phyloP scores from a whole-genome alignment of 1,140 invertebrate species.

The Watersipora subatra region DNA sequence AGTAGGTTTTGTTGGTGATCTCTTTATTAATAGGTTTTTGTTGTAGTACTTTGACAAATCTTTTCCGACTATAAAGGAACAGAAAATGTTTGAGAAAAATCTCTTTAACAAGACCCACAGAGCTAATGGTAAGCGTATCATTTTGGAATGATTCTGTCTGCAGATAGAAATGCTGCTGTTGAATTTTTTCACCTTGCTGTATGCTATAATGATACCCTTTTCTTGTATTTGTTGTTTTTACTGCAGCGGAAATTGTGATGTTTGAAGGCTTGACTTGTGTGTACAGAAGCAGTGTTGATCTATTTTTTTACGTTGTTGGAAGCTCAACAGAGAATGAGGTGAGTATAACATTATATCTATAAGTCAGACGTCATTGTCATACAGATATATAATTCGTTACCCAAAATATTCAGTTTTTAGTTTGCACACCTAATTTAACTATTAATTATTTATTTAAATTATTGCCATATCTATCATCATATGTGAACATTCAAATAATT shows the following conservation, averaged over 20 bases:
- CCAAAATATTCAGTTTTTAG: no score
- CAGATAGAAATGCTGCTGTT: no score
- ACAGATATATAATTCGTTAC: no score
- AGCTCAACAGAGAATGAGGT: conserved; percentile 89
- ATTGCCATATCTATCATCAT: no score
- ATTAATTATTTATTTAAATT: no score
- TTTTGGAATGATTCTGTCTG: no score
- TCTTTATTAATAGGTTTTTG: background rate
- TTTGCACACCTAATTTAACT: no score
- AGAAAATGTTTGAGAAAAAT: conserved; percentile 93
- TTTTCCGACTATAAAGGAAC: conserved; percentile 81
- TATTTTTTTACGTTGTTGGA: conserved; percentile 98
- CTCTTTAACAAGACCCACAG: conserved; percentile 92
- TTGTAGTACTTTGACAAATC: conserved; percentile 76
- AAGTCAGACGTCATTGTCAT: no score
- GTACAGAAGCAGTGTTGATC: conserved; percentile 90
- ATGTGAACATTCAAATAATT: no score
- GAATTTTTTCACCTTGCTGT: no score
- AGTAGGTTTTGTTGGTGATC: background rate
- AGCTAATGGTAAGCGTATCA: conserved; percentile 45
- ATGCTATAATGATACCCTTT: background rate
- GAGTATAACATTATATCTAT: conserved; percentile 15
- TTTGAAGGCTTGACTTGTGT: conserved; percentile 92
- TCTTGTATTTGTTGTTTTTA: conserved; percentile 21
- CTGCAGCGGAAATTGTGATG: conserved; percentile 95